Evolutionary conservation across 2,113 vertebrate species (phyloP), one percentile per base, ranked within the genome.

Genomic region (Chaetura pelagica): DNA sequence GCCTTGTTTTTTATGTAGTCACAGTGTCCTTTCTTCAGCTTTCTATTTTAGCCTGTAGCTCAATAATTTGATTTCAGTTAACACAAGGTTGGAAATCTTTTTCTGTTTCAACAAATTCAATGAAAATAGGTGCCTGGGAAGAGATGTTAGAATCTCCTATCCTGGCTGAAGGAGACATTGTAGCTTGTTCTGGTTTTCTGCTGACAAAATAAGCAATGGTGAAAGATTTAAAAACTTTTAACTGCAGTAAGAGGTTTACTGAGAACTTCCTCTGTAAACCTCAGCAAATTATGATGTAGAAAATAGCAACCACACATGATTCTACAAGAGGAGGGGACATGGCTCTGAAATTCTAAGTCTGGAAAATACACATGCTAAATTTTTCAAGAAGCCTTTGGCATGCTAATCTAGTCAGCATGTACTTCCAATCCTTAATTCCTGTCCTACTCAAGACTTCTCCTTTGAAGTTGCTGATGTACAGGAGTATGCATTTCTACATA

Each of bases 121-220:
- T 40, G 54, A 46, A 72, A 88, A 14, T 34, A 16, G 46, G n/a
- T 52, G 24, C 19, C 29, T 73, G 55, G 59, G 42, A 71, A 40
- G 55, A 66, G 5, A 3, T 63, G n/a, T 32, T 59, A 23, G 22
- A 42, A 27, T 22, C 24, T 46, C 34, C 38, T 76, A 49, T 79
- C 49, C 38, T 76, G 52, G 8, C 57, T 42, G 38, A 62, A 74
- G 42, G 20, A 55, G 34, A 10, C 13, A 7, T 78, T 0, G 0
- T 30, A 23, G 32, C 0, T 0, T 22, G 9, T 24, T 85, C 52
- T 34, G 7, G 5, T 18, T 55, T 62, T 57, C 34, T 59, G 13
- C 12, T 74, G 66, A 14, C 55, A 38, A 63, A 79, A 55, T 12
- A 15, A 4, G 10, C 38, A 63, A 0, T 27, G 42, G 30, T 46